phyloP scores from a whole-genome alignment of 2,888 invertebrate genomes.

The Aethes cnicana region DNA sequence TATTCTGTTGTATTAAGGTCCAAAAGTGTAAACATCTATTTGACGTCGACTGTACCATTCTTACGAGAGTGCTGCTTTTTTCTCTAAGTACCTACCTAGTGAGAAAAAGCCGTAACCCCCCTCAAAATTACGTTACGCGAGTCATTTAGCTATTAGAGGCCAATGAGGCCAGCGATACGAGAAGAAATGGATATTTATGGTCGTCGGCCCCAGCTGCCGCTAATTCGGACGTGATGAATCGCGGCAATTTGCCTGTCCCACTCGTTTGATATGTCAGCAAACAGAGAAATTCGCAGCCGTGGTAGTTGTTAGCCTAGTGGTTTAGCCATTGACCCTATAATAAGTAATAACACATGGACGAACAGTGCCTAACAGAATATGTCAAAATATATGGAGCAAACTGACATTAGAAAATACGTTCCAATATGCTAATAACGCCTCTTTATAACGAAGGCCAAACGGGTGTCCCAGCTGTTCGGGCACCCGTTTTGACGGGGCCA shows the following conservation, averaged over 20 bases:
- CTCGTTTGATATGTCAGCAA: slow-evolving; percentile 19
- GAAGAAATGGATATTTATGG: slow-evolving; percentile 60
- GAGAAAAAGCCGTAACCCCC: background rate
- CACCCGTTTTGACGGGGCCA: too few species aligned
- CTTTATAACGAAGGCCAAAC: too few species aligned
- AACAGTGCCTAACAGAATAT: too few species aligned
- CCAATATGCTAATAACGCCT: too few species aligned
- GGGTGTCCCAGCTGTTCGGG: too few species aligned
- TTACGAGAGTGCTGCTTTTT: background rate
- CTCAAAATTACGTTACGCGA: background rate
- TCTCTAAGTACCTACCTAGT: slow-evolving; percentile 1
- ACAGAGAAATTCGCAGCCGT: background rate
- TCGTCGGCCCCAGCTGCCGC: slow-evolving; percentile 55
- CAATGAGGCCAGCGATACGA: slow-evolving; percentile 31
- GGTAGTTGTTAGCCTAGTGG: background rate
- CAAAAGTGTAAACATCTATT: too few species aligned
- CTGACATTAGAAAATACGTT: too few species aligned
- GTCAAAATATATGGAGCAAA: too few species aligned
- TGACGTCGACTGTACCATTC: too few species aligned
- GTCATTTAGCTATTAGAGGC: slow-evolving; percentile 14
- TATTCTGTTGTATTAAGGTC: too few species aligned
- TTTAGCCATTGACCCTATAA: background rate
- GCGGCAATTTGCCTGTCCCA: slow-evolving; percentile 43
- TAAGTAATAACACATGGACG: background rate
- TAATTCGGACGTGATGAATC: slow-evolving; percentile 54